phyloP scores from a whole-genome alignment of 2,797 vertebrate species.

The Antrozous pallidus region DNA sequence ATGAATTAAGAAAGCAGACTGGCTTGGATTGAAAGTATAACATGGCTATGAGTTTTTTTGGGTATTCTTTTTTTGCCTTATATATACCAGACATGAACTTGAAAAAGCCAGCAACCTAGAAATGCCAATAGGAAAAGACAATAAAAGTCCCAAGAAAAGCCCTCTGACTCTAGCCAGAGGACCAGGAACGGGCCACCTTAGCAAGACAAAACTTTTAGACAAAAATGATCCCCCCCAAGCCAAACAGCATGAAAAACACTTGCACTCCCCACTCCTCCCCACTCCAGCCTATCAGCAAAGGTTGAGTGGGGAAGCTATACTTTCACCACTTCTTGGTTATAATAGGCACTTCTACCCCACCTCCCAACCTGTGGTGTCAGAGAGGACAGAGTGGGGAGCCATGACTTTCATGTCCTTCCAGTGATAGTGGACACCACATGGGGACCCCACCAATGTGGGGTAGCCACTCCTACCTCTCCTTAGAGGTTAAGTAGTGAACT shows the following conservation, averaged over 20 bases:
- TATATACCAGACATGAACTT: background rate
- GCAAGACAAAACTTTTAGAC: background rate
- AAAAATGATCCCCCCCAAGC: background rate
- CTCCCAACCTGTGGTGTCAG: background rate
- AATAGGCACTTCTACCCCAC: background rate
- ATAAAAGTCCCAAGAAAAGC: background rate
- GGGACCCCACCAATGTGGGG: too few relatives aligned
- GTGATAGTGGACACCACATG: background rate
- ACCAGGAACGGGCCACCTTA: background rate
- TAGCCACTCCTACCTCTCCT: background rate
- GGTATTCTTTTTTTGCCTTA: background rate
- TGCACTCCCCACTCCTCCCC: accelerated
- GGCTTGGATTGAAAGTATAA: background rate
- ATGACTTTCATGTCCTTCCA: background rate
- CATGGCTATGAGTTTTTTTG: background rate
- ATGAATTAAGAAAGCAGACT: background rate
- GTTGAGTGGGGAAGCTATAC: background rate
- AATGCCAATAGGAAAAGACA: background rate
- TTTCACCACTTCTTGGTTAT: background rate
- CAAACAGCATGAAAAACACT: background rate
- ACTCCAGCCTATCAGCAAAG: background rate
- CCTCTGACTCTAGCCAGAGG: background rate
- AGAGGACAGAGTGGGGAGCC: background rate
- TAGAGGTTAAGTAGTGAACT: background rate
- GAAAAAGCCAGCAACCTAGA: background rate